Evolutionary conservation across 1,140 invertebrate species (phyloP), one percentile per base, ranked within the genome.

Genomic region (Drosophila varians): DNA sequence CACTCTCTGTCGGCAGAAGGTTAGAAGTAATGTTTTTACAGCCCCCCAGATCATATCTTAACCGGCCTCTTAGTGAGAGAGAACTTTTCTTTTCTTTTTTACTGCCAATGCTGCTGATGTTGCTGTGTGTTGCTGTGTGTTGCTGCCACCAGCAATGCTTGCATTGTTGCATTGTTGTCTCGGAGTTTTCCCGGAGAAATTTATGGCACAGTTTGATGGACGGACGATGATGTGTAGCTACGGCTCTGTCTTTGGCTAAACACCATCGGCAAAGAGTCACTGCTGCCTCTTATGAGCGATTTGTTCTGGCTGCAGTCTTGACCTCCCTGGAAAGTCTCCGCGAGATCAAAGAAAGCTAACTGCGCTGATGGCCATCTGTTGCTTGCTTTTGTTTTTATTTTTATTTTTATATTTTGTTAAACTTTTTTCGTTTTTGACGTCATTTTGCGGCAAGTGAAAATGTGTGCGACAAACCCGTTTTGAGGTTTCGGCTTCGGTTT

Each of bases 391-490:
- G 18, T 51, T 51, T 36, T 36, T 18, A 18, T 36, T 21, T 42
- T 48, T 23, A 34, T 47, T n/a, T n/a, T 56, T 36, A 0, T 8
- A 38, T 9, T 66, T 4, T 38, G 11, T 66, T 5, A n/a, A n/a
- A n/a, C n/a, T 40, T 61, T 5, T 40, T 47, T 62, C 51, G 57
- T 78, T 64, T 77, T 82, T 84, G 79, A 84, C 79, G 79, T 84
- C 79, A 84, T 79, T 86, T 84, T 86, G 79, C 79, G 80, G 79
- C 79, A 84, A 84, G 79, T 84, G 79, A 84, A 84, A 84, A 84
- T 84, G 79, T 84, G 75, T 84, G 66, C 66, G 54, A 54, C 71
- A 86, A 84, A 79, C 79, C 82, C 66, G 79, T 82, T 82, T 77
- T 61, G 31, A 57, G 45, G 53, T 38, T 65, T 31, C 28, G 28